phyloP scores from a whole-genome alignment of 2,888 invertebrate genomes.

The Cantharis nigra region DNA sequence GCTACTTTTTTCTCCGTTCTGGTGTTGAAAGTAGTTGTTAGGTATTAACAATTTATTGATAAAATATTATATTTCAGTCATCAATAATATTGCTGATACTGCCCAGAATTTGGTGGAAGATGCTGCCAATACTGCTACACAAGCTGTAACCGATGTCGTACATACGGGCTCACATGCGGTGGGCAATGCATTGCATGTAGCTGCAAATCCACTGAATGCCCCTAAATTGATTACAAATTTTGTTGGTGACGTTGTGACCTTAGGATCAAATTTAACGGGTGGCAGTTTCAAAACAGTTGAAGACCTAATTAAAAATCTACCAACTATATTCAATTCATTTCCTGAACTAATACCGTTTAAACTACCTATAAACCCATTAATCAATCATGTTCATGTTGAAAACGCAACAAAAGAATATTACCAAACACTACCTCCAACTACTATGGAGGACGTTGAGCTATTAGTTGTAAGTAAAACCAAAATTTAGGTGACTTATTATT shows the following conservation, averaged over 20 bases:
- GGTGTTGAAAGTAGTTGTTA: too few species aligned
- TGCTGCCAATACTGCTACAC: neutral
- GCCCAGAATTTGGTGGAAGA: too few species aligned
- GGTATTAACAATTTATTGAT: too few species aligned
- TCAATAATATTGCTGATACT: too few species aligned
- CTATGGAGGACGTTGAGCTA: neutral
- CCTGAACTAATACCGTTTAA: neutral
- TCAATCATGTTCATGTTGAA: neutral
- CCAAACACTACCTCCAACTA: neutral
- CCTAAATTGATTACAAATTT: neutral
- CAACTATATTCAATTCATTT: neutral
- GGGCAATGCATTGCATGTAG: neutral
- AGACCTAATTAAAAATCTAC: neutral
- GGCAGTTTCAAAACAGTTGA: neutral
- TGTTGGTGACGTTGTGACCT: neutral
- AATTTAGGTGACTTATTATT: neutral
- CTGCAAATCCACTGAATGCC: neutral
- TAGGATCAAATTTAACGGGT: neutral
- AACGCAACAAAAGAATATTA: neutral
- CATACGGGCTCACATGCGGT: neutral
- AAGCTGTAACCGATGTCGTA: neutral
- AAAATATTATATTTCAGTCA: too few species aligned
- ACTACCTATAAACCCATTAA: neutral
- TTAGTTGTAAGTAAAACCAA: neutral
- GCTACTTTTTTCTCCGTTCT: too few species aligned